phyloP scores from a whole-genome alignment of 2,113 vertebrate species.

The Danionella cerebrum region DNA sequence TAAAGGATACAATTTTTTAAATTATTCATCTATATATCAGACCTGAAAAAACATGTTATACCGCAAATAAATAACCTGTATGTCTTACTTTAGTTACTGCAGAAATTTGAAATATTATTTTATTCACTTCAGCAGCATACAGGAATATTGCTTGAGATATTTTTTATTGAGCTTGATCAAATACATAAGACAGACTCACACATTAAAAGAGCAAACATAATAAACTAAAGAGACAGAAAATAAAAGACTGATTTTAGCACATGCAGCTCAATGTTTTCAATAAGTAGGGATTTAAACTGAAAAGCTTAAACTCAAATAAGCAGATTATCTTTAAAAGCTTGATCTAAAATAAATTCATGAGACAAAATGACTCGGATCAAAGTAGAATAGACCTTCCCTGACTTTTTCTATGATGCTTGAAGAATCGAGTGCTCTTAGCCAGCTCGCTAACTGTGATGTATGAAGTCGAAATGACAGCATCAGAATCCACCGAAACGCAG shows the following conservation, averaged over 20 bases:
- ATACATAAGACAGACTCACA: slow-evolving; percentile 48
- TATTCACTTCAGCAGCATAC: not conserved
- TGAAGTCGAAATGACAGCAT: too few species aligned
- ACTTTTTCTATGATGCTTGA: slow-evolving; percentile 44
- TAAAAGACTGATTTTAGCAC: slow-evolving; percentile 6
- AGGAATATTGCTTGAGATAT: slow-evolving; percentile 27
- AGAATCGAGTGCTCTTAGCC: too few species aligned
- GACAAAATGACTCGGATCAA: slow-evolving; percentile 44
- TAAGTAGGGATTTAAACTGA: slow-evolving; percentile 37
- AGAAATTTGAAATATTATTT: not conserved
- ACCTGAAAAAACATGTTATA: too few species aligned
- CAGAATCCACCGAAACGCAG: too few species aligned
- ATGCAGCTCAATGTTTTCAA: slow-evolving; percentile 29
- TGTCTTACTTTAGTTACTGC: not conserved
- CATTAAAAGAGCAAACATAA: not conserved
- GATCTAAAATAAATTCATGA: slow-evolving; percentile 64
- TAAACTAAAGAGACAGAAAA: slow-evolving; percentile 2
- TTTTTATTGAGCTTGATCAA: slow-evolving; percentile 40
- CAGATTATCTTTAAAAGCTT: slow-evolving; percentile 45
- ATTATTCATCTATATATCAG: too few species aligned
- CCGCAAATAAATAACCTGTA: too few species aligned
- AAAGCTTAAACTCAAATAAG: slow-evolving; percentile 41
- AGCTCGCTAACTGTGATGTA: not conserved
- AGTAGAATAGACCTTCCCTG: slow-evolving; percentile 37
- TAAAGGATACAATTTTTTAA: too few species aligned